phyloP scores from a whole-genome alignment of 1,140 invertebrate species.

The Centruroides vittatus region DNA sequence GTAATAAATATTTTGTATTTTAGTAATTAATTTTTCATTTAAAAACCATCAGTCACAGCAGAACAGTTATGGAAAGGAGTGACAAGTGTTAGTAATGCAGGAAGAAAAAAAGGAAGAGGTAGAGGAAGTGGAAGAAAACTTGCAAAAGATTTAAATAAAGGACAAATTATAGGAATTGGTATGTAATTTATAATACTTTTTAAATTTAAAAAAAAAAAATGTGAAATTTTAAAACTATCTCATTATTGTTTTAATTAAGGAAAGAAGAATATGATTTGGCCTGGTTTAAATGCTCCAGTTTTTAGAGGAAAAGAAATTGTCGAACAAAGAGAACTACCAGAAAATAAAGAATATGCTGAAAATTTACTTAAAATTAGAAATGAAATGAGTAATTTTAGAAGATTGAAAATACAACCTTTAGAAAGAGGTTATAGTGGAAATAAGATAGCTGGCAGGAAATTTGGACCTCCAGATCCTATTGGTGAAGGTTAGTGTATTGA shows the following conservation, averaged over 20 bases:
- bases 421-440: constrained; percentile 79
- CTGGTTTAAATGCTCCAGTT: constrained; percentile 73
- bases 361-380: constrained; percentile 56
- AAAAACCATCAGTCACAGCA: constrained; percentile 44
- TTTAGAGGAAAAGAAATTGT: constrained; percentile 59
- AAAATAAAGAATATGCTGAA: constrained; percentile 52
- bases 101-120: constrained; percentile 83
- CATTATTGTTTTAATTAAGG: constrained; percentile 23
- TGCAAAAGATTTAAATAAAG: constrained; percentile 72
- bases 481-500: constrained; percentile 41
- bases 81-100: constrained; percentile 88
- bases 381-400: constrained; percentile 43
- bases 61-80: constrained; percentile 85
- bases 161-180: constrained; percentile 76
- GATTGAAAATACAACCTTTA: constrained; percentile 51
- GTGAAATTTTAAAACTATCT: neutral
- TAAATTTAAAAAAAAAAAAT: no score
- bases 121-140: constrained; percentile 54
- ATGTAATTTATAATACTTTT: constrained; percentile 18
- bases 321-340: constrained; percentile 47
- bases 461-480: constrained; percentile 73
- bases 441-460: constrained; percentile 61
- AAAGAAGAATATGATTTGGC: constrained; percentile 72
- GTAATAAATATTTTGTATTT: constrained; percentile 7
- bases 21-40: no score